Evolutionary conservation across 2,113 vertebrate species (phyloP).

Genomic region (Elgaria multicarinata): DNA sequence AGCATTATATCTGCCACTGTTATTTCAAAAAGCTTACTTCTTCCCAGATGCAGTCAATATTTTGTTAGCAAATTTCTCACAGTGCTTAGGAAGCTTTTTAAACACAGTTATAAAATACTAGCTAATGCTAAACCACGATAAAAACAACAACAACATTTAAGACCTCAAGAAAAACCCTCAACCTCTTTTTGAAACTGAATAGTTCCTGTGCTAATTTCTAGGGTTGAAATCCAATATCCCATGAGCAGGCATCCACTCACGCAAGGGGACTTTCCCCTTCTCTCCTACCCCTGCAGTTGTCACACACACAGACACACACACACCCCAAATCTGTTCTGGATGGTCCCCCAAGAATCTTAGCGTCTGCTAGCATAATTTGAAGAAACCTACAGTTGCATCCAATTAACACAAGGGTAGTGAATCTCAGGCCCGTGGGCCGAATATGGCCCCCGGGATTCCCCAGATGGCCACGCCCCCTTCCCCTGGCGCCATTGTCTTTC

Average conservation of each 20-base stretch:
- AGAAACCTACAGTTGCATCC: no score
- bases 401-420: no score
- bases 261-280: no score
- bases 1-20: background rate
- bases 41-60: background rate
- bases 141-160: constrained; percentile 10
- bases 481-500: no score
- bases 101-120: background rate
- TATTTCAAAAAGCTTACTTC: background rate
- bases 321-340: no score
- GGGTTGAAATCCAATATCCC: background rate
- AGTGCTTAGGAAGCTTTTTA: constrained; percentile 12
- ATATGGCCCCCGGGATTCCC: no score
- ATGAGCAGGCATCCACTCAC: background rate
- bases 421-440: no score
- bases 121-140: constrained; percentile 35
- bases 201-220: accelerated
- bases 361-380: no score
- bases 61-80: accelerated
- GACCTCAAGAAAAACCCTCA: constrained; percentile 31
- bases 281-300: no score
- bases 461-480: no score
- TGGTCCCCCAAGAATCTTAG: no score
- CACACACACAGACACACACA: no score
- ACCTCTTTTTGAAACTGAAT: constrained; percentile 28